Base-by-base conservation (phyloP, 2,113 vertebrate genomes). In the Callopanchax toddi region DNA sequence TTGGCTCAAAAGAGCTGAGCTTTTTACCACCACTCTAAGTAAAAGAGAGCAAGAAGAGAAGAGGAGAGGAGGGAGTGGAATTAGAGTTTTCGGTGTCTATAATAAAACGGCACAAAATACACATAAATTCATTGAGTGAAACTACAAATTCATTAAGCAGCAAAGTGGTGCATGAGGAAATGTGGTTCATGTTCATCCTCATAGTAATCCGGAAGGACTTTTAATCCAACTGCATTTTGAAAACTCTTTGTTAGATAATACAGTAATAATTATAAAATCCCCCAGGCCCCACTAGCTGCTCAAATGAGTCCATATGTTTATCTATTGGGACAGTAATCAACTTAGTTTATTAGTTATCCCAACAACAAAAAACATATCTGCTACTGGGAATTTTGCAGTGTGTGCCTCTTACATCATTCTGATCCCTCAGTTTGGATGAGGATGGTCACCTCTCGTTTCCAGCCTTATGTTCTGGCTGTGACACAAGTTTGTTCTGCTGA, bases 1-100 rank as follows among this genome's bases (percentile, higher is more conserved):
- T 22, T 54, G 67, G 44, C 60, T 20, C 49, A 83, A 79, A 86
- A 68, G 52, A 75, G 40, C 56, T 23, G 55, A 74, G 63, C 40
- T 18, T 70, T 45, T 68, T 78, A 78, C 85, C 69, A 11, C 57
- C 36, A 32, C 36, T 63, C 61, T 12, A 37, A 52, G 45, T n/a
- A 40, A 54, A 5, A n/a, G n/a, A 1, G 4, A 26, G 25, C 26
- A 60, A 43, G 43, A 68, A 40, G 63, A 4, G 16, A 18, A 44
- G 26, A 56, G 52, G 73, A 50, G n/a, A n/a, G n/a, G n/a, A n/a
- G n/a, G n/a, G n/a, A 42, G 64, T 29, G 26, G n/a, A 36, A 54
- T 22, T 54, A 11, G 11, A 12, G 4, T 9, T 37, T 37, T 37
- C 10, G 3, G 11, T 12, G 11, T 37, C 11, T 11, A 37, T 13